These are phyloP conservation scores for Chloroclysta siterata DNA, from an alignment of 2,888 invertebrate species.

Conservation along the genomic window DNA sequence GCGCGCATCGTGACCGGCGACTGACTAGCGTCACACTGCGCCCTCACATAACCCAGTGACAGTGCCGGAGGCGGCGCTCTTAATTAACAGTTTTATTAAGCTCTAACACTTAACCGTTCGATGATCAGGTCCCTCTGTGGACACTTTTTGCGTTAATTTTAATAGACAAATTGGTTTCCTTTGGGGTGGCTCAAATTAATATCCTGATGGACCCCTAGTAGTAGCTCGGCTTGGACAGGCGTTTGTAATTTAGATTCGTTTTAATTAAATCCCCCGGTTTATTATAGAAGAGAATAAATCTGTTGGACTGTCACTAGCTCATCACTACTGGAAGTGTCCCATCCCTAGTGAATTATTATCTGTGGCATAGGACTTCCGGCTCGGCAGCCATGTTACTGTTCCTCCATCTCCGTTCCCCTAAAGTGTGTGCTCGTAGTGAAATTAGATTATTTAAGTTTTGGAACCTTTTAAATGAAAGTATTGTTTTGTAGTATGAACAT, in stretches of 20 bases:
- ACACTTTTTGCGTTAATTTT: conserved; percentile 62
- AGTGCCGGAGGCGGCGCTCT: conserved; percentile 52
- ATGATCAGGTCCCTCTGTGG: conserved; percentile 62
- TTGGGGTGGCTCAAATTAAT: conserved; percentile 59
- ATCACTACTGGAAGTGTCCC: too few species aligned
- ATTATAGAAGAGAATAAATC: neutral
- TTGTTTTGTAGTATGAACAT: too few species aligned
- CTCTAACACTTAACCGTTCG: conserved; percentile 78
- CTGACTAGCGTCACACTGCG: conserved; percentile 60
- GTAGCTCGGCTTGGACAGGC: conserved; percentile 20
- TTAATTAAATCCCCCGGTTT: conserved; percentile 7
- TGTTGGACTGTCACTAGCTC: too few species aligned
- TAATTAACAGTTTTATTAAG: conserved; percentile 83
- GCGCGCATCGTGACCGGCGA: conserved; percentile 72
- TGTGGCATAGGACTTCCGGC: too few species aligned
- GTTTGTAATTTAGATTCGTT: conserved; percentile 18
- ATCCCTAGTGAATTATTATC: too few species aligned
- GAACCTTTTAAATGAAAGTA: too few species aligned
- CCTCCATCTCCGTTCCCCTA: too few species aligned
- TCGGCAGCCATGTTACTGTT: too few species aligned
- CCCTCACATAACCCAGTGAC: conserved; percentile 54
- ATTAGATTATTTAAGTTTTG: too few species aligned
- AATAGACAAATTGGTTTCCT: conserved; percentile 73
- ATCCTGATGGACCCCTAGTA: conserved; percentile 22
- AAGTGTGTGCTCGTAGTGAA: too few species aligned